Evolutionary conservation across 2,797 vertebrate species (phyloP).

Genomic region (Myotis findleyi): DNA sequence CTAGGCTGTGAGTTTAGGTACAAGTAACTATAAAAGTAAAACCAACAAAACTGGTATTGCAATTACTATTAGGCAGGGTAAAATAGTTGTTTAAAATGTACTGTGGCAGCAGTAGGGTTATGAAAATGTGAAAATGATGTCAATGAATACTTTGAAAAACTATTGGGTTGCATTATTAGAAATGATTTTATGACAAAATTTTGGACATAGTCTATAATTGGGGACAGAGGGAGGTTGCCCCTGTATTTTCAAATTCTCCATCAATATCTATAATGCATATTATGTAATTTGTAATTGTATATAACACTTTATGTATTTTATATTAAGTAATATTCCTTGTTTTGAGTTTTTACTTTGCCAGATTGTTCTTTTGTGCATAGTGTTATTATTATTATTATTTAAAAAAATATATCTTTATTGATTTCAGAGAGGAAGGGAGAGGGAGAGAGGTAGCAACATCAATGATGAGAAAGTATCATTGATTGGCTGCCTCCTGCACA

Average conservation of each 20-base stretch:
- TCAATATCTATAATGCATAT: background rate
- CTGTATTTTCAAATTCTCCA: constrained; percentile 12
- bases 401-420: too few species aligned
- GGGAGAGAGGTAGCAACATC: too few species aligned
- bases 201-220: background rate
- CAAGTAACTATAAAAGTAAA: background rate
- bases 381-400: background rate
- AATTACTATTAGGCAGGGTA: background rate
- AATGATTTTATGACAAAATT: background rate
- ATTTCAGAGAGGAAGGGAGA: too few species aligned
- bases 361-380: background rate
- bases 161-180: background rate
- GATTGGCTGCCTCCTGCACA: too few species aligned
- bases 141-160: background rate
- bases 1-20: background rate
- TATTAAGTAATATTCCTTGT: background rate
- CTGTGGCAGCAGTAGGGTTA: background rate
- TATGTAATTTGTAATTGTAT: background rate
- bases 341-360: constrained; percentile 39
- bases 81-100: background rate
- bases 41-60: background rate
- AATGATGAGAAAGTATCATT: too few species aligned
- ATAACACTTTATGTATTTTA: background rate
- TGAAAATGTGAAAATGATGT: background rate
- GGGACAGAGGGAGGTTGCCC: background rate